Evolutionary conservation across 2,113 vertebrate genomes (phyloP).

Genomic region (Colaptes auratus): DNA sequence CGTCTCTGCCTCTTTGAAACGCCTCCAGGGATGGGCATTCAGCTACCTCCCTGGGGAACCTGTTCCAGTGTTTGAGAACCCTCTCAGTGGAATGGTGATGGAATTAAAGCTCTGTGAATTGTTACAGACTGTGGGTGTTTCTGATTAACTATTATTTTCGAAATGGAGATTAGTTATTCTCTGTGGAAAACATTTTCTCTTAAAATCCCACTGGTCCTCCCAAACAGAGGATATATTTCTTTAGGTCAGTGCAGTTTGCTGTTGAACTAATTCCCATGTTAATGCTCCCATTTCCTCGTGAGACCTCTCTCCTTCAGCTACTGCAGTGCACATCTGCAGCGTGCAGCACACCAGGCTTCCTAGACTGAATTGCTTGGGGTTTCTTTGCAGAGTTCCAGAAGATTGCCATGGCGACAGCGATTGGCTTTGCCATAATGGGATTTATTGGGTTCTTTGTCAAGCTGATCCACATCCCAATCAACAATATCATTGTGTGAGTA

Average conservation of each 20-base stretch:
- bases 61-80: no score
- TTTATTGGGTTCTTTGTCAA: conserved; percentile 99
- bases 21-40: no score
- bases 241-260: accelerated
- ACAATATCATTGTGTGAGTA: conserved; percentile 99
- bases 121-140: background rate
- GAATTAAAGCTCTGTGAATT: background rate
- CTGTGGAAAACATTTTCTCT: background rate
- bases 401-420: conserved; percentile 98
- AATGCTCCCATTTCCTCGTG: background rate
- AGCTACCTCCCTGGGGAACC: no score
- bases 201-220: background rate
- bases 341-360: background rate
- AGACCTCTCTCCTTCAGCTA: background rate
- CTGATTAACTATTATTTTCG: background rate
- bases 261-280: background rate
- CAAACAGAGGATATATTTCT: background rate
- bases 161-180: accelerated
- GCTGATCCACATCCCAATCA: conserved; percentile 98
- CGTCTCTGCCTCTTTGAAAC: no score
- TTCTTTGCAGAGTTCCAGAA: conserved; percentile 93
- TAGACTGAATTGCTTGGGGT: background rate
- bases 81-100: background rate
- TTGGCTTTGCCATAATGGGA: conserved; percentile 98
- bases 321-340: background rate